Conservation (phyloP, 1,140 invertebrate genomes). For the Pachyrhynchus sulphureomaculatus region DNA sequence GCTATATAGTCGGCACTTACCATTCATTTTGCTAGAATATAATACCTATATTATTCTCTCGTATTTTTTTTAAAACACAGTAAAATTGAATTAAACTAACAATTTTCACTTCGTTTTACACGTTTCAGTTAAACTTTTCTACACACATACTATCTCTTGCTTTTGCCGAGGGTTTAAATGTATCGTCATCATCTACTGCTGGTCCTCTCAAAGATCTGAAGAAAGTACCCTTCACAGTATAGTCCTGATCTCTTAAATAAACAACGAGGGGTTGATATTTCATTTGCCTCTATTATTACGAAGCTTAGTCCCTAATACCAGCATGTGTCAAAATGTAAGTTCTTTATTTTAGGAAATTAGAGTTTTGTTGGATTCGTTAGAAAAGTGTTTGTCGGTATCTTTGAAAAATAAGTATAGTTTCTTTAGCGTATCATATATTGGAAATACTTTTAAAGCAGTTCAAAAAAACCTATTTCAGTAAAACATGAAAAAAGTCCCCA, state of each 20-base stretch:
- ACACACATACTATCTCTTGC: not conserved
- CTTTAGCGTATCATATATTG: too few relatives aligned
- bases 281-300: constrained; percentile 26
- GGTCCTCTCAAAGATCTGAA: constrained; percentile 22
- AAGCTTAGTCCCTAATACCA: constrained; percentile 10
- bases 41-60: too few relatives aligned
- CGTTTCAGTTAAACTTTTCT: constrained; percentile 19
- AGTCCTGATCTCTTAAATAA: constrained; percentile 35
- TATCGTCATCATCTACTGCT: constrained; percentile 24
- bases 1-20: too few relatives aligned
- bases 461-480: too few relatives aligned
- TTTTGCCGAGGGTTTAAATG: constrained; percentile 4
- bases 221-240: constrained; percentile 28
- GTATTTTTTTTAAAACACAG: too few relatives aligned
- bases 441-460: too few relatives aligned
- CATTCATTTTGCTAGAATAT: too few relatives aligned
- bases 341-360: not conserved
- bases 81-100: too few relatives aligned
- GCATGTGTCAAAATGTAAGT: constrained; percentile 15
- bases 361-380: not conserved
- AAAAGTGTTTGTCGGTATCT: too few relatives aligned
- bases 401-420: too few relatives aligned
- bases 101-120: constrained; percentile 1
- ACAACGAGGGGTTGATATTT: constrained; percentile 32
- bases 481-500: too few relatives aligned